A percentile compares a stretch with the other conserved stretches of the same genome.
Conservation (phyloP, 2,113 vertebrate genomes). For the Heterochromis multidens region DNA sequence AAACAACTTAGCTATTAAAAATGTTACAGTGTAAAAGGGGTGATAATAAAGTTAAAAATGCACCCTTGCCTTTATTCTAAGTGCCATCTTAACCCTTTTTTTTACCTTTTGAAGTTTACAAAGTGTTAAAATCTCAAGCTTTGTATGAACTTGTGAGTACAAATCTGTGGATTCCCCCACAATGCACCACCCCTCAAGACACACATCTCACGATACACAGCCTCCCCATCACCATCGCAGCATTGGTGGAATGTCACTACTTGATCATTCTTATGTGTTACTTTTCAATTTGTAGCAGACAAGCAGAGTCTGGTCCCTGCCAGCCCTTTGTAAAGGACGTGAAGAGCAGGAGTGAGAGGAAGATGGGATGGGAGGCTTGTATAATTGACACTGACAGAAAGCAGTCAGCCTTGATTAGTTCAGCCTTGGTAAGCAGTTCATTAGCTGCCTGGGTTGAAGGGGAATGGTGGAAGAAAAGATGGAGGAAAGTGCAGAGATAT, state of each 20-base stretch:
- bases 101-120: not conserved
- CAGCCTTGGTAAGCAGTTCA: constrained; percentile 78
- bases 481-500: constrained; percentile 37
- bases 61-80: fast-evolving
- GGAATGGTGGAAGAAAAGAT: constrained; percentile 26
- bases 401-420: constrained; percentile 81
- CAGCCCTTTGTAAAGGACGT: constrained; percentile 46
- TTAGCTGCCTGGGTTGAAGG: constrained; percentile 63
- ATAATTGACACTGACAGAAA: constrained; percentile 81
- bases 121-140: not conserved
- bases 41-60: too few relatives aligned
- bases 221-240: not conserved
- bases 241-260: not conserved
- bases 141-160: not conserved
- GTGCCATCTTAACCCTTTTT: not conserved
- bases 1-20: too few relatives aligned
- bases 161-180: not conserved
- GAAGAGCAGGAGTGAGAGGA: constrained; percentile 37
- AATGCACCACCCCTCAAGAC: not conserved
- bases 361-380: constrained; percentile 52
- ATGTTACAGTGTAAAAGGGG: too few relatives aligned
- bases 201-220: not conserved
- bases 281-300: constrained; percentile 75
- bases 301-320: constrained; percentile 49
- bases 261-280: constrained; percentile 64